Evolutionary conservation across 2,888 invertebrate genomes (phyloP).

Genomic region (Helicoverpa assulta): DNA sequence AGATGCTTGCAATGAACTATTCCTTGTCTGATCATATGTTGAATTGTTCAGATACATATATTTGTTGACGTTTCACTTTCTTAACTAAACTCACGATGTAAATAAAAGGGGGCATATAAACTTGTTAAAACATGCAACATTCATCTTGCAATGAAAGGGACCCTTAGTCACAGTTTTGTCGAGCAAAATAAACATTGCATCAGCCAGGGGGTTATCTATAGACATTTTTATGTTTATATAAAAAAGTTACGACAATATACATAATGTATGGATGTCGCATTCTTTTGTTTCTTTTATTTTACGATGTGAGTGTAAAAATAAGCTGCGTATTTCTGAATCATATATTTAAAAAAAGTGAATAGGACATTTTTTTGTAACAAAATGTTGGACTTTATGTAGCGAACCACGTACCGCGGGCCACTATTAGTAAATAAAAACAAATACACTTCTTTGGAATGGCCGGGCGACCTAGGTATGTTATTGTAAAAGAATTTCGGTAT

Average conservation of each 20-base stretch:
- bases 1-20: too few relatives aligned
- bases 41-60: not conserved
- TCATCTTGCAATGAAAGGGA: not conserved
- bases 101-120: constrained; percentile 11
- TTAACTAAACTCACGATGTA: constrained; percentile 1
- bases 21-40: too few relatives aligned
- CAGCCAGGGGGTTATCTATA: constrained; percentile 9
- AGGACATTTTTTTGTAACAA: too few relatives aligned
- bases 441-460: too few relatives aligned
- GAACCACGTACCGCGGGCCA: too few relatives aligned
- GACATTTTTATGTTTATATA: constrained; percentile 2
- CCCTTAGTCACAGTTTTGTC: constrained; percentile 13
- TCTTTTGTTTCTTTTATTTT: not conserved
- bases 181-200: constrained; percentile 13
- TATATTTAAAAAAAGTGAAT: too few relatives aligned
- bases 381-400: too few relatives aligned
- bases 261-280: not conserved
- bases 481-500: too few relatives aligned
- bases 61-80: constrained; percentile 5
- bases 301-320: too few relatives aligned
- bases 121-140: constrained; percentile 32
- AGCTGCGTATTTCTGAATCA: too few relatives aligned
- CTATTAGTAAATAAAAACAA: too few relatives aligned
- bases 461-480: too few relatives aligned
- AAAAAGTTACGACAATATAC: not conserved